These are phyloP conservation scores for Cliona cf. orientalis DNA, from an alignment of 37 sponge, comb jelly and placozoan genomes.

Conservation along the genomic window DNA sequence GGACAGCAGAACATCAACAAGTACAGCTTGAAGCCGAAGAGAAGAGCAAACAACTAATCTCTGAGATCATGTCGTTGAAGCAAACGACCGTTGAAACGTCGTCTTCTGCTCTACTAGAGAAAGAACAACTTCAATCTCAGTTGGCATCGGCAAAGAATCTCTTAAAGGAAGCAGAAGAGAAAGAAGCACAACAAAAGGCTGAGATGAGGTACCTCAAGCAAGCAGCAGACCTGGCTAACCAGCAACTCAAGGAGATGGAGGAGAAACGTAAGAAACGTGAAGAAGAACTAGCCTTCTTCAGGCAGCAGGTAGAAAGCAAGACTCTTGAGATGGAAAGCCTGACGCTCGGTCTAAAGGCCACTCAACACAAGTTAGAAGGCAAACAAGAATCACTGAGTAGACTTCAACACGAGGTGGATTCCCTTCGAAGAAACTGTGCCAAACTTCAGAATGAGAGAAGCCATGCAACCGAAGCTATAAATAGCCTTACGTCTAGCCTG, in stretches of 20 bases:
- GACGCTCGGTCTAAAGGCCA: constrained; percentile 21
- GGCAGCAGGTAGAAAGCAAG: constrained; percentile 14
- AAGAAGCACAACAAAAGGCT: constrained; percentile 28
- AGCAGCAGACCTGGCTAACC: constrained; percentile 30
- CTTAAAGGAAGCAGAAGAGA: constrained; percentile 26
- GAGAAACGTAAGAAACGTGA: neutral
- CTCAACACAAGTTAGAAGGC: constrained; percentile 20
- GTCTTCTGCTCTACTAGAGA: constrained; percentile 7
- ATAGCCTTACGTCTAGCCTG: neutral
- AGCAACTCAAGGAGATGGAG: constrained; percentile 33
- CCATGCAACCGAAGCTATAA: neutral
- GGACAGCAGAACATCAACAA: constrained; percentile 9
- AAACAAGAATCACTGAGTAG: constrained; percentile 17
- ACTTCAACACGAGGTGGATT: constrained; percentile 27
- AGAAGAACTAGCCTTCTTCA: constrained; percentile 11
- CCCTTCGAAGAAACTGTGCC: constrained; percentile 13
- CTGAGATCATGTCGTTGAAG: constrained; percentile 10
- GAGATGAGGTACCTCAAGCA: constrained; percentile 35
- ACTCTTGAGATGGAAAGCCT: constrained; percentile 29
- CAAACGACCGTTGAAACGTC: constrained; percentile 9
- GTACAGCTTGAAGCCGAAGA: neutral
- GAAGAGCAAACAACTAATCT: neutral
- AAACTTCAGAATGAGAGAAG: constrained; percentile 5
- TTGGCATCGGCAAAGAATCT: constrained; percentile 9
- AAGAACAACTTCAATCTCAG: constrained; percentile 4